Evolutionary conservation across 2,797 vertebrate genomes (phyloP), one percentile per base, ranked within the genome.

Genomic region (Rhynchotus rufescens): DNA sequence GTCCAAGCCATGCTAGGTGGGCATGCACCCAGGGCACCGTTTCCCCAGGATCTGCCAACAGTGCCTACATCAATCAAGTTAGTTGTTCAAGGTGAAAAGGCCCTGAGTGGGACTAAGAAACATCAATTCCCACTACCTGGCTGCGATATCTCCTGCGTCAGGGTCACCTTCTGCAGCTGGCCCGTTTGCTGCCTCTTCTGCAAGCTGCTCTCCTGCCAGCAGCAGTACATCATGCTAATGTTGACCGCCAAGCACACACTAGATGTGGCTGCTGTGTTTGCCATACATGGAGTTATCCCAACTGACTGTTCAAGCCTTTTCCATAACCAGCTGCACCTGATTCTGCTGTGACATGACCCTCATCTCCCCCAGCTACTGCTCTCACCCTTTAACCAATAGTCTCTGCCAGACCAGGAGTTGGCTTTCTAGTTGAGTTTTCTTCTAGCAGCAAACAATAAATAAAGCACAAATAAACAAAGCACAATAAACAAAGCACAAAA

Each of bases 121-220:
- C 59, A 86, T 0, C 1, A 88, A 68, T 71, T 89, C 69, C 61
- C 74, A 56, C 22, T 86, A 88, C 77, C 54, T 16, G 34, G 66
- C 69, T 71, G 78, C 84, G 89, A 87, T 64, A 85, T 73, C 73
- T 86, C 54, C 30, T 80, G 72, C 81, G 69, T 91, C 89, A 65
- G 79, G 57, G 81, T 87, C 91, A 71, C 68, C 82, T 95, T 8
- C 0, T 23, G 25, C 79, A 92, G 47, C 61, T 60, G 79, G 78
- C 68, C 44, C 79, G 30, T 40, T 6, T 51, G 23, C 49, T 5
- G 38, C 20, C 52, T 74, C 75, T 61, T 57, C 59, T 0, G 6
- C 69, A 72, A 86, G 8, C 45, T 15, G 69, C 76, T 72, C 86
- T 72, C 83, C 62, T 38, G 79, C 90, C 90, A 95, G 93, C 76